Conservation (phyloP, 2,113 vertebrate species). For the Motacilla alba region DNA sequence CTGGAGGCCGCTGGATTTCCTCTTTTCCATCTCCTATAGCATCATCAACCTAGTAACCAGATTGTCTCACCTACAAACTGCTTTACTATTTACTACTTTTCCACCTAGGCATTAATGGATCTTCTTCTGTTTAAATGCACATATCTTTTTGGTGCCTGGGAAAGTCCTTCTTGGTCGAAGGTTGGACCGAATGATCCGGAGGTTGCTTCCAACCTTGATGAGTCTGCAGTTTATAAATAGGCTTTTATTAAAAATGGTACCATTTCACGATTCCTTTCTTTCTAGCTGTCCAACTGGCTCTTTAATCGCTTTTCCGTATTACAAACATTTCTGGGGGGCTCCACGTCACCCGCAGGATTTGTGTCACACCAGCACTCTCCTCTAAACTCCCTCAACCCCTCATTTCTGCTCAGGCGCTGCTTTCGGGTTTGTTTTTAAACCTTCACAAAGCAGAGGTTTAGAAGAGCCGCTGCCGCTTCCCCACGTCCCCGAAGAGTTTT, state of each 20-base stretch:
- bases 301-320: neutral
- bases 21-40: neutral
- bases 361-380: neutral
- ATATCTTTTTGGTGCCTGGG: neutral
- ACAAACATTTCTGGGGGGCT: neutral
- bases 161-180: neutral
- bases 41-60: neutral
- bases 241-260: neutral
- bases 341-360: neutral
- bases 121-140: neutral
- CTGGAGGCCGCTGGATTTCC: neutral
- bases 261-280: neutral
- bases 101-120: neutral
- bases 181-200: neutral
- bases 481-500: rapidly evolving
- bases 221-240: neutral
- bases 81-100: neutral
- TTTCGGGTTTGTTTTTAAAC: neutral
- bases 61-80: neutral
- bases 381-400: neutral
- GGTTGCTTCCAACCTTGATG: neutral
- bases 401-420: neutral
- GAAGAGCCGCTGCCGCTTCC: neutral
- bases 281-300: rapidly evolving
- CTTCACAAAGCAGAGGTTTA: too few species aligned